These are phyloP conservation scores for Molossus alvarezi DNA, from an alignment of 2,797 vertebrate genomes.

Conservation along the genomic window DNA sequence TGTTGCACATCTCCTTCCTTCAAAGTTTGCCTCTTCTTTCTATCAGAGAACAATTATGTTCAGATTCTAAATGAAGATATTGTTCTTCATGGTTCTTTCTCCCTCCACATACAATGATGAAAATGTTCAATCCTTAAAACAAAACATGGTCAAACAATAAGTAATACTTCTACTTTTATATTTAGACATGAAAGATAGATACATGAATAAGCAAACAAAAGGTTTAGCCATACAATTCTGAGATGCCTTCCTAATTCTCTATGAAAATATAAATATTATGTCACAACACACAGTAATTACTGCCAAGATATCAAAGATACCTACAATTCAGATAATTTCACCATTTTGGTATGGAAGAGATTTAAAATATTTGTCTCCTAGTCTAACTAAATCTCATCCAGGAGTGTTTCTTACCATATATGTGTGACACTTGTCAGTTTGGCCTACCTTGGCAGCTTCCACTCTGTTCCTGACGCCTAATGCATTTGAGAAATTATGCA, in stretches of 20 bases:
- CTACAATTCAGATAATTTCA: constrained; percentile 50
- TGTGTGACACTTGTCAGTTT: not conserved
- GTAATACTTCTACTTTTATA: not conserved
- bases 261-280: constrained; percentile 45
- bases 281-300: not conserved
- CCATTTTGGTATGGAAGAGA: not conserved
- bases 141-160: not conserved
- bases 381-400: not conserved
- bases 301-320: not conserved
- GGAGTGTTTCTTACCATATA: not conserved
- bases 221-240: not conserved
- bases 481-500: not conserved
- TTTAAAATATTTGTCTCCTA: not conserved
- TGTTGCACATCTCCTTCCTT: not conserved
- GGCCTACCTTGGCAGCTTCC: not conserved
- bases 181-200: not conserved
- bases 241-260: not conserved
- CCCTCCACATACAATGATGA: not conserved
- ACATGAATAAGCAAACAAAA: not conserved
- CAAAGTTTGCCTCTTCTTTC: not conserved
- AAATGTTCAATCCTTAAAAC: not conserved
- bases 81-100: not conserved
- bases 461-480: not conserved
- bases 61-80: constrained; percentile 14
- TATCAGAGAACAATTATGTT: constrained; percentile 38